A percentile compares a stretch with the other conserved stretches of the same genome.
These are phyloP conservation scores for Yponomeuta malinellus DNA, from an alignment of 2,888 invertebrate genomes.

Conservation along the genomic window DNA sequence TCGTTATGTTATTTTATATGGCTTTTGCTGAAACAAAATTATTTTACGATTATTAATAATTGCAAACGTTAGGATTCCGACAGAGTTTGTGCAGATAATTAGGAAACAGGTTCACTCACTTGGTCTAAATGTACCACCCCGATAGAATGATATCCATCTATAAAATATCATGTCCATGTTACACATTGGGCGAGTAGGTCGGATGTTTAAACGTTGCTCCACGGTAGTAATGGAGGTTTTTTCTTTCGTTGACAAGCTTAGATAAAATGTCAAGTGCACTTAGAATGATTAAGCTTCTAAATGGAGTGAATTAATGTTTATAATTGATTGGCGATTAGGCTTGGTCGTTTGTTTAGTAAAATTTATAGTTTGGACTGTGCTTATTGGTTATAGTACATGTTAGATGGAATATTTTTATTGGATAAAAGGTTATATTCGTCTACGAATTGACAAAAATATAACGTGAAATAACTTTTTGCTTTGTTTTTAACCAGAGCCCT, in stretches of 20 bases:
- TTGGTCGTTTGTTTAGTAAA: not conserved
- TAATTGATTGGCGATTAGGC: not conserved
- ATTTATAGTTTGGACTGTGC: too few species aligned
- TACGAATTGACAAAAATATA: too few species aligned
- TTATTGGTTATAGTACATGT: too few species aligned
- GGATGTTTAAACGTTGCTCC: not conserved
- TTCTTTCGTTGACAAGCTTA: not conserved
- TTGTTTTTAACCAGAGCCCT: too few species aligned
- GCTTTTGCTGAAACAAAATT: too few species aligned
- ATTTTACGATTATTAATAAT: too few species aligned
- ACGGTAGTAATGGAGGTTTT: not conserved
- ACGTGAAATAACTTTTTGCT: too few species aligned
- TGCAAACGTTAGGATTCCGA: too few species aligned
- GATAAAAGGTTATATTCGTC: too few species aligned
- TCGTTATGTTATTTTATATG: too few species aligned
- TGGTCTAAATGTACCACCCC: not conserved
- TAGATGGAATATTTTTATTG: too few species aligned
- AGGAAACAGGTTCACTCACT: not conserved
- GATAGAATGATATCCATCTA: conserved; percentile 7
- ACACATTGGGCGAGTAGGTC: conserved; percentile 1
- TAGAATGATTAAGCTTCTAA: not conserved
- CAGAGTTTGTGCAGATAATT: too few species aligned
- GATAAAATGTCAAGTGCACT: not conserved
- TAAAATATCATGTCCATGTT: conserved; percentile 9
- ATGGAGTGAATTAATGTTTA: conserved; percentile 1